Evolutionary conservation across 2,113 vertebrate species (phyloP), one percentile per base, ranked within the genome.

Genomic region (Ictalurus punctatus): DNA sequence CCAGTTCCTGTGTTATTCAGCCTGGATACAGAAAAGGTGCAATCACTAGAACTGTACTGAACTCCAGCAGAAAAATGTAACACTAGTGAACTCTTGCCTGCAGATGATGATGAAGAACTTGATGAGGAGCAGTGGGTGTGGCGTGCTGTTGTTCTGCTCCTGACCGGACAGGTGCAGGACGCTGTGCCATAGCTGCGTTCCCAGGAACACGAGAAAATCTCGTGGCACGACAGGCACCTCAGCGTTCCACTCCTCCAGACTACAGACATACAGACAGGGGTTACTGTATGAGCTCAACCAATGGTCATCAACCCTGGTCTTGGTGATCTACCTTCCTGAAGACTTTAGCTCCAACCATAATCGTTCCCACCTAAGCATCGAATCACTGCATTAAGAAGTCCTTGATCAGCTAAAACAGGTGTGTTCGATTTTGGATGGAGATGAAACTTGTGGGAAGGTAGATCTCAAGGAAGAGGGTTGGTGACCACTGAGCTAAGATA

Each of bases 51-150:
- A 1, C 30, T 37, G 19, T 61, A 25, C 19, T 37, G 9, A 83
- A 10, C 17, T 82, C 30, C n/a, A n/a, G 27, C 48, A 81, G 78
- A 56, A 56, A 81, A 19, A 54, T 54, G 44, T 16, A n/a, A 23
- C 4, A 40, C 48, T n/a, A 16, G 21, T 40, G 74, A 16, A 13
- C 25, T 30, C 90, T 89, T 90, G 98, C 98, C 98, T 97, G 97
- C 97, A 97, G 92, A 98, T 96, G 63, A 99, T 94, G 93, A 97
- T 97, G 94, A 98, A 98, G 94, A 99, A 97, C 93, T 98, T 98
- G 93, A 98, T 95, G 71, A 98, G 95, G 59, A 98, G 95, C 86
- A 98, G 95, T 0, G 97, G 96, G 79, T 97, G 97, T 1, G 95
- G 95, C 78, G 95, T 92, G 92, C 92, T 94, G 59, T 88, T 85